A percentile compares a stretch with the other conserved stretches of the same genome.
These are phyloP conservation scores for Petrocephalus zakoni DNA, from an alignment of 2,113 vertebrate species.

Conservation along the genomic window DNA sequence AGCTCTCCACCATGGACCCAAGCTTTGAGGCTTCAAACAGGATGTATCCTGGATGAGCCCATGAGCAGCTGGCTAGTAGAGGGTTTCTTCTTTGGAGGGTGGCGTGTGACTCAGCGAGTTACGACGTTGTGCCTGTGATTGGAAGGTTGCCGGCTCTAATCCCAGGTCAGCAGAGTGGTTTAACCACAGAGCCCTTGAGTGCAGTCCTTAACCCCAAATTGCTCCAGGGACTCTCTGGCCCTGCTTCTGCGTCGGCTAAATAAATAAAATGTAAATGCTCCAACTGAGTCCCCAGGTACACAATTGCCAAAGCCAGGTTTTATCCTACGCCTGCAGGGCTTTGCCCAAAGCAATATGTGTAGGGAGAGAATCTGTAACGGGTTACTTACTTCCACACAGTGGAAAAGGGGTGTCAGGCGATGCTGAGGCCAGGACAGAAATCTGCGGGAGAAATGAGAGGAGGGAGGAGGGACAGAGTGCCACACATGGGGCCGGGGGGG, in stretches of 20 bases:
- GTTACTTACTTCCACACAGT: background rate
- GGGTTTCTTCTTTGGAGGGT: background rate
- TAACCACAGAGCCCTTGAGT: background rate
- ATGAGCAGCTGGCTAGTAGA: background rate
- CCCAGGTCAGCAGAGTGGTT: background rate
- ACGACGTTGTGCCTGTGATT: background rate
- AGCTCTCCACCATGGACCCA: background rate
- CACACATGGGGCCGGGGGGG: background rate
- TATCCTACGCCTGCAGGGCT: background rate
- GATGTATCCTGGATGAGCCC: background rate
- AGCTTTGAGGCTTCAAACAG: background rate
- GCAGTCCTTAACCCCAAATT: background rate
- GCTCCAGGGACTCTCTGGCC: background rate
- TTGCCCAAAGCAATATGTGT: background rate
- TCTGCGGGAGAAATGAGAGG: background rate
- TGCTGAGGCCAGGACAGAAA: background rate
- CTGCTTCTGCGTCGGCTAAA: background rate
- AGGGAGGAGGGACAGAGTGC: background rate
- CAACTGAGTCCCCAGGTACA: background rate
- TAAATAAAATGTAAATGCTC: background rate
- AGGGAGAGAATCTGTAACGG: background rate
- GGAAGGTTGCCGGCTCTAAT: background rate
- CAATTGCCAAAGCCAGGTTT: background rate
- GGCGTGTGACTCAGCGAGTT: background rate
- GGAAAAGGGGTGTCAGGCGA: background rate